These are phyloP conservation scores for Lynx canadensis DNA, from an alignment of 2,113 vertebrate species.

Conservation along the genomic window DNA sequence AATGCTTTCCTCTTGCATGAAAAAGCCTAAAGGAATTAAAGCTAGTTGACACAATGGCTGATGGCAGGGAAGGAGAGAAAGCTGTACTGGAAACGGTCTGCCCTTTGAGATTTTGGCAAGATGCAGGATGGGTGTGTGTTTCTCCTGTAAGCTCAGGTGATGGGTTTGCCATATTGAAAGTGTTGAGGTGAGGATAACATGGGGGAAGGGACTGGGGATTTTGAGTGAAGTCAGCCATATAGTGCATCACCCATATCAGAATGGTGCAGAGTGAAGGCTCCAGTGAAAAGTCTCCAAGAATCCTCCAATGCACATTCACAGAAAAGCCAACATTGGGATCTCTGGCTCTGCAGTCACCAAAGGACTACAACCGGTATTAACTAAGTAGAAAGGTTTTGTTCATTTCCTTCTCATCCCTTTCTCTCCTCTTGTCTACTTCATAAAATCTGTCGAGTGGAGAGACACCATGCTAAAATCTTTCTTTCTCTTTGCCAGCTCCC, in stretches of 20 bases:
- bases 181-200: not conserved
- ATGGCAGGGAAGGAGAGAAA: not conserved
- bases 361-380: not conserved
- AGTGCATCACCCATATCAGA: not conserved
- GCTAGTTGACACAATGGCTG: not conserved
- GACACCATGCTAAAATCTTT: not conserved
- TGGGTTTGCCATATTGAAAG: not conserved
- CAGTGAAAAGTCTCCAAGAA: not conserved
- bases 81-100: not conserved
- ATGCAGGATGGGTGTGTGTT: not conserved
- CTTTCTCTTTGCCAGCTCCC: not conserved
- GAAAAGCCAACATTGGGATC: not conserved
- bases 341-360: not conserved
- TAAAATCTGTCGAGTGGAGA: not conserved
- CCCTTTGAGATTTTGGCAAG: not conserved
- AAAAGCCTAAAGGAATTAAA: not conserved
- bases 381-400: not conserved
- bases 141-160: not conserved
- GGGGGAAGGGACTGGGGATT: rapidly evolving
- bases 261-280: not conserved
- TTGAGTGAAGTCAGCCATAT: not conserved
- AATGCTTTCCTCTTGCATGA: not conserved
- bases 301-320: rapidly evolving
- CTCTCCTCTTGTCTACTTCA: not conserved
- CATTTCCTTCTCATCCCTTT: not conserved